Conservation (phyloP, 2,797 vertebrate species). For the Chrosomus eos region DNA sequence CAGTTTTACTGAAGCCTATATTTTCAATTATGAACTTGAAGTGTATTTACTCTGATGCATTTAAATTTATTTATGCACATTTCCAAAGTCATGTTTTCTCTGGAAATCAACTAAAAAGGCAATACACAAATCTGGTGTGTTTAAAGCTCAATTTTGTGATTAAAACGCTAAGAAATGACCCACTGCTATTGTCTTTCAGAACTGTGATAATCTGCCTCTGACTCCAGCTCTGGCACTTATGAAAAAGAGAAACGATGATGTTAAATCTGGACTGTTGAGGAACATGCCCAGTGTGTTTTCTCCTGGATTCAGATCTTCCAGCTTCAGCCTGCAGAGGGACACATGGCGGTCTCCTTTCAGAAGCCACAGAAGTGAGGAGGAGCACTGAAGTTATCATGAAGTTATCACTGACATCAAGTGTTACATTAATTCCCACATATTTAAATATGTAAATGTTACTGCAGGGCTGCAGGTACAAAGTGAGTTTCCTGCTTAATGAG, state of each 20-base stretch:
- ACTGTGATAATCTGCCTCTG: slow-evolving; percentile 52
- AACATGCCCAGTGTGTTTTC: slow-evolving; percentile 52
- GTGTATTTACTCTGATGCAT: no score
- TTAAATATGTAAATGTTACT: slow-evolving; percentile 26
- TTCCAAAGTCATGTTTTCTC: no score
- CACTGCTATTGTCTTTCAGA: slow-evolving; percentile 58
- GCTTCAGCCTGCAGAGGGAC: slow-evolving; percentile 52
- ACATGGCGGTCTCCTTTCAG: slow-evolving; percentile 58
- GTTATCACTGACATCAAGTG: slow-evolving; percentile 18
- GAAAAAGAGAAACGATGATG: slow-evolving; percentile 72
- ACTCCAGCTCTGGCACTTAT: slow-evolving; percentile 75
- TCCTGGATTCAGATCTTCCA: slow-evolving; percentile 66
- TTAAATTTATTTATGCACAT: no score
- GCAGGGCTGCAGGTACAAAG: background rate
- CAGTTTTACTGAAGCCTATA: no score
- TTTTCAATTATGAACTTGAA: background rate
- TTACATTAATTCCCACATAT: slow-evolving; percentile 4
- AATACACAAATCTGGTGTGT: no score
- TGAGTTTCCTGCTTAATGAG: slow-evolving; percentile 4
- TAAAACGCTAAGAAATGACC: background rate
- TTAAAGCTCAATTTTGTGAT: no score
- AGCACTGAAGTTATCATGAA: slow-evolving; percentile 37
- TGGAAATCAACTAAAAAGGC: no score
- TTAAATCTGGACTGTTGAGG: slow-evolving; percentile 61
- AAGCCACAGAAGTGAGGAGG: slow-evolving; percentile 22